Conservation (phyloP, 1,140 invertebrate genomes). For the Heterodera carotae region DNA sequence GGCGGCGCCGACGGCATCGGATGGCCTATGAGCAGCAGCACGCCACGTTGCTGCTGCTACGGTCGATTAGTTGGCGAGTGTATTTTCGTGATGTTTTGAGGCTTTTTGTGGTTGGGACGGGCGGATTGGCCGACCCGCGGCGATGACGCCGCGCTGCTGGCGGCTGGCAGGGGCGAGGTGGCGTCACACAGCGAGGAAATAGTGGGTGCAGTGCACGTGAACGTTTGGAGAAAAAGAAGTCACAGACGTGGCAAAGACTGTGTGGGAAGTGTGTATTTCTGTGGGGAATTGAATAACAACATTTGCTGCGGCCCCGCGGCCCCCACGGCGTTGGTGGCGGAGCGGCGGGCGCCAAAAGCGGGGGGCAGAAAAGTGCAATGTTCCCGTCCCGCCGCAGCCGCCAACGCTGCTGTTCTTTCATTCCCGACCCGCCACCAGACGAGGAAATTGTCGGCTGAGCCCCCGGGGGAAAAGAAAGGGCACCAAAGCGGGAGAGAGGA, state of each 20-base stretch:
- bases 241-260: neutral
- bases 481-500: too few species aligned
- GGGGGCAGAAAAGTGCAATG: neutral
- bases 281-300: neutral
- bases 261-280: neutral
- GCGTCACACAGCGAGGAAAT: neutral
- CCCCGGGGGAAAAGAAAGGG: too few species aligned
- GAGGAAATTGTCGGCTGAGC: neutral
- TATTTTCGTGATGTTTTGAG: neutral
- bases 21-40: neutral
- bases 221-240: neutral
- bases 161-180: neutral
- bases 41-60: neutral
- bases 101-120: neutral
- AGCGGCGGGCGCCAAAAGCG: too few species aligned
- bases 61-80: neutral
- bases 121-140: neutral
- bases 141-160: neutral
- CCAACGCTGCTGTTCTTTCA: neutral
- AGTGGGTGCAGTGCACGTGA: neutral
- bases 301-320: neutral
- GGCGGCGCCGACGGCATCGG: neutral
- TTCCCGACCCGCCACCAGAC: neutral
- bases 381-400: neutral
- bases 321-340: too few species aligned